Conservation (phyloP, 2,888 invertebrate species). For the Atrina japonica region DNA sequence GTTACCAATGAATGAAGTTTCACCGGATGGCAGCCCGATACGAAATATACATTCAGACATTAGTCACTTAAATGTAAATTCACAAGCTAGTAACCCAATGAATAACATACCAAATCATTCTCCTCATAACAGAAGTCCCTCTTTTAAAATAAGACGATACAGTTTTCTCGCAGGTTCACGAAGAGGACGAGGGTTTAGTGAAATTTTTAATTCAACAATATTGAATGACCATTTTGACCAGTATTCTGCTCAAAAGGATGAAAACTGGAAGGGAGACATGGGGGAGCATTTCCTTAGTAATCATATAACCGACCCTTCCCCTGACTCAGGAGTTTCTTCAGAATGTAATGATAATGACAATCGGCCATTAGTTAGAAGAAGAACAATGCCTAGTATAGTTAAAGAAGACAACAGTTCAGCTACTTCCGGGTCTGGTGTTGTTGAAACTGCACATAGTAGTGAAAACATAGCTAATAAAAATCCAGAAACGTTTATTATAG, state of each 20-base stretch:
- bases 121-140: slow-evolving; percentile 70
- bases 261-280: slow-evolving; percentile 70
- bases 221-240: slow-evolving; percentile 80
- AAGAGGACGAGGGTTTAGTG: slow-evolving; percentile 74
- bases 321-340: slow-evolving; percentile 77
- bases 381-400: slow-evolving; percentile 78
- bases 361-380: slow-evolving; percentile 72
- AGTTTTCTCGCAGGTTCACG: slow-evolving; percentile 76
- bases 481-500: slow-evolving; percentile 78
- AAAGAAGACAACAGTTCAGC: slow-evolving; percentile 57
- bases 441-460: slow-evolving; percentile 72
- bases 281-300: slow-evolving; percentile 50
- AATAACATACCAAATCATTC: slow-evolving; percentile 61
- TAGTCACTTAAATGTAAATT: slow-evolving; percentile 41
- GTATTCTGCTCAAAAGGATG: slow-evolving; percentile 75
- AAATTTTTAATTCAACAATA: slow-evolving; percentile 77
- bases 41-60: slow-evolving; percentile 45
- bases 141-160: slow-evolving; percentile 75
- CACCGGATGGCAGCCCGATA: slow-evolving; percentile 45
- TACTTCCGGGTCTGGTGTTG: slow-evolving; percentile 46
- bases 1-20: slow-evolving; percentile 40
- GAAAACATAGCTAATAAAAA: slow-evolving; percentile 70
- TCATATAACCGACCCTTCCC: slow-evolving; percentile 71
- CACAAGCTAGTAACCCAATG: slow-evolving; percentile 38
- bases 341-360: slow-evolving; percentile 68